These are phyloP conservation scores for Zeus faber DNA, from an alignment of 2,113 vertebrate genomes.

Conservation along the genomic window DNA sequence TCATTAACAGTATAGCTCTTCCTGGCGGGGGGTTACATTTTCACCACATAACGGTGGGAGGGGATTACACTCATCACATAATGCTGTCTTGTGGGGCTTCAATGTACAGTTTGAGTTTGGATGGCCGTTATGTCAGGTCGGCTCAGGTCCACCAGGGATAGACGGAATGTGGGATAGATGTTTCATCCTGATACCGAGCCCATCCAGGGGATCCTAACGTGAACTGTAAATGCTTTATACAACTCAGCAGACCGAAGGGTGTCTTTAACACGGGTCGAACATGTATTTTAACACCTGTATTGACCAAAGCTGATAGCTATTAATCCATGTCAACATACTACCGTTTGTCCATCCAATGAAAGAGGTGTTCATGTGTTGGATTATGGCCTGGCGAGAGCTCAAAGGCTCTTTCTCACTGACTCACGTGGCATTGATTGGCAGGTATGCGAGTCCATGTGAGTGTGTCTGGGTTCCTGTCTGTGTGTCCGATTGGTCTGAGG, in stretches of 20 bases:
- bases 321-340: background rate
- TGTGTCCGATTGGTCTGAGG: constrained; percentile 22
- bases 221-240: constrained; percentile 24
- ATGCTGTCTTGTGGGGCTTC: no score
- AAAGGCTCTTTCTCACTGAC: constrained; percentile 29
- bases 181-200: no score
- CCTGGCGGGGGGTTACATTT: no score
- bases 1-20: no score
- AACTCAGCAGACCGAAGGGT: background rate
- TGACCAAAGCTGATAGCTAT: background rate
- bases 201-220: constrained; percentile 21
- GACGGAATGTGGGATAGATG: no score
- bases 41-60: no score
- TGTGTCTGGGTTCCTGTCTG: constrained; percentile 16
- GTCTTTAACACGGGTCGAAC: background rate
- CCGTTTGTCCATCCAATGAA: constrained; percentile 27
- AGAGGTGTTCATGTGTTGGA: constrained; percentile 34
- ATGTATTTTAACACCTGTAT: background rate
- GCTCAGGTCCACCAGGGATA: no score
- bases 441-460: constrained; percentile 18
- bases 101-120: no score
- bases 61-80: no score
- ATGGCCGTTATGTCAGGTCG: no score
- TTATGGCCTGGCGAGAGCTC: constrained; percentile 16
- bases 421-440: constrained; percentile 67